Conservation (phyloP, 2,888 invertebrate genomes). For the Drosophila robusta region DNA sequence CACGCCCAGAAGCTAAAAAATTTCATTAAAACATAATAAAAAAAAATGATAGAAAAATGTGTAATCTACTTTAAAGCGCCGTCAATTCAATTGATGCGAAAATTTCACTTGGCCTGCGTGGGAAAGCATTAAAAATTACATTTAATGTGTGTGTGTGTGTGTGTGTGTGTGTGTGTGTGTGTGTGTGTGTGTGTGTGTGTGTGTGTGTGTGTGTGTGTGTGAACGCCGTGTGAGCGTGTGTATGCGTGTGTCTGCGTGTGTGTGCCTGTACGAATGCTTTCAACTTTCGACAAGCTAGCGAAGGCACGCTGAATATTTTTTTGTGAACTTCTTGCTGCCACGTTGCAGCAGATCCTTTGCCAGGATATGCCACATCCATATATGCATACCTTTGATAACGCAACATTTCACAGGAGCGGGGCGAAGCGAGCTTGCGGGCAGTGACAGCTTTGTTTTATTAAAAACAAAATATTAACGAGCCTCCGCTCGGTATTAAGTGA, state of each 20-base stretch:
- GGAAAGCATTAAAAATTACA: conserved; percentile 51
- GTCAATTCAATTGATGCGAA: conserved; percentile 43
- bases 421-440: neutral
- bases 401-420: neutral
- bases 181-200: conserved; percentile 1
- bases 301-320: conserved; percentile 34
- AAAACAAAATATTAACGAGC: conserved; percentile 55
- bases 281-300: conserved; percentile 45
- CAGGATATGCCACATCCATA: conserved; percentile 14
- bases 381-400: conserved; percentile 46
- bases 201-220: neutral
- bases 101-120: conserved; percentile 18
- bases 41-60: neutral
- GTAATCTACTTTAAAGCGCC: conserved; percentile 20
- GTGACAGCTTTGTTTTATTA: conserved; percentile 69
- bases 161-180: neutral
- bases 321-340: conserved; percentile 9
- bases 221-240: neutral
- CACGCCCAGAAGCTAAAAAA: neutral
- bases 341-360: conserved; percentile 23
- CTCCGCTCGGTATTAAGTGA: neutral
- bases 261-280: conserved; percentile 47
- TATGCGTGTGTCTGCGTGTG: neutral
- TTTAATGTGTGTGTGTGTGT: conserved; percentile 20
- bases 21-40: neutral